phyloP scores from a whole-genome alignment of 2,113 vertebrate genomes.

The Paratilapia polleni region DNA sequence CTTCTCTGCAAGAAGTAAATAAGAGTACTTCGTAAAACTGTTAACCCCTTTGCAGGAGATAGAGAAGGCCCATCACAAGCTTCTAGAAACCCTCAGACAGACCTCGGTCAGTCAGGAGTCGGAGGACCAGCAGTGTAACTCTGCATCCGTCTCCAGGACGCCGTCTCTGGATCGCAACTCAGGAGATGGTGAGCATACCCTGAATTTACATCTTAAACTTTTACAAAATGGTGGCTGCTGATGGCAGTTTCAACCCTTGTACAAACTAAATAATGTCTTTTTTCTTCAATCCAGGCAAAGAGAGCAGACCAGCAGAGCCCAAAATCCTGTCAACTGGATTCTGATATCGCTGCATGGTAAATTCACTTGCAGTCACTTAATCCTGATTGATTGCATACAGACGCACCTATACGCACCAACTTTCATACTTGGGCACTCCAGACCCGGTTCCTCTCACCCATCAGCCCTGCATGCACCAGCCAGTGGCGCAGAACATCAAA shows the following conservation, averaged over 20 bases:
- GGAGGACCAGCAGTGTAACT: constrained; percentile 47
- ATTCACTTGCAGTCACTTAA: not conserved
- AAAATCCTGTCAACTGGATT: constrained; percentile 80
- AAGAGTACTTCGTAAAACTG: not conserved
- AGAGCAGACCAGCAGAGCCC: constrained; percentile 60
- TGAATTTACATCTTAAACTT: not conserved
- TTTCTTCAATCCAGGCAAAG: constrained; percentile 61
- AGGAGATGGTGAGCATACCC: constrained; percentile 61
- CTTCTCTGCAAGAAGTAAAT: not conserved
- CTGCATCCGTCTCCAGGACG: constrained; percentile 60
- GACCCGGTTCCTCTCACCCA: constrained; percentile 12
- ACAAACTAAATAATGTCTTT: not conserved
- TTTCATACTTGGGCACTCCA: not conserved
- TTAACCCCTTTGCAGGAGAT: constrained; percentile 71
- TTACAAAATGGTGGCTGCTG: not conserved
- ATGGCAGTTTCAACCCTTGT: not conserved
- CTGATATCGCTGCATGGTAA: constrained; percentile 54
- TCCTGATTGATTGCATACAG: not conserved
- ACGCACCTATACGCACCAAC: not conserved
- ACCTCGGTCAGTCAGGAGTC: constrained; percentile 35
- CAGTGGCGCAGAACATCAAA: constrained; percentile 32
- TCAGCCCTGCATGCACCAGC: constrained; percentile 64
- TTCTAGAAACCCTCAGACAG: constrained; percentile 66
- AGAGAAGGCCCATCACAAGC: constrained; percentile 74
- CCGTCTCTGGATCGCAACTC: constrained; percentile 69